Conservation (phyloP, 2,797 vertebrate genomes). For the Sternotherus odoratus region DNA sequence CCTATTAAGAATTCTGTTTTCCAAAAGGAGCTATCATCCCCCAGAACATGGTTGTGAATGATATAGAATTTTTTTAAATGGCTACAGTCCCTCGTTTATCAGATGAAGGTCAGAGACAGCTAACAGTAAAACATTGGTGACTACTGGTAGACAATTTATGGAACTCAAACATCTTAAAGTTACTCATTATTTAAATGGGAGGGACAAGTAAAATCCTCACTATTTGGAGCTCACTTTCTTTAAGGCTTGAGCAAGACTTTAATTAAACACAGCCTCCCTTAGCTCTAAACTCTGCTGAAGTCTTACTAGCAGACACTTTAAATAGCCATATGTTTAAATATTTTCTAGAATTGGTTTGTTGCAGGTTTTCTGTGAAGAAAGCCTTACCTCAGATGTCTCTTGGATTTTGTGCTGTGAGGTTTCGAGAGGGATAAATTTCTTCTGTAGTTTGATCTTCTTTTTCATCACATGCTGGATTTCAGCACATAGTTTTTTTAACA, state of each 20-base stretch:
- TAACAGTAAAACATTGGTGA: conserved; percentile 56
- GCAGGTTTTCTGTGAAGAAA: conserved; percentile 34
- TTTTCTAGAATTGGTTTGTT: background rate
- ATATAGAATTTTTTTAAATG: conserved; percentile 50
- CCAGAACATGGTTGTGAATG: conserved; percentile 59
- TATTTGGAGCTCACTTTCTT: conserved; percentile 17
- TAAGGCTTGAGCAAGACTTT: conserved; percentile 49
- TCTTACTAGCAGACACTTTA: background rate
- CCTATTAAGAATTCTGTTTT: conserved; percentile 66
- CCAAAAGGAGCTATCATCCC: conserved; percentile 30
- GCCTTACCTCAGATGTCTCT: conserved; percentile 62
- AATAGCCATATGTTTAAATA: background rate
- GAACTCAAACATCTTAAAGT: conserved; percentile 56
- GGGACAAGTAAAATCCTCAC: conserved; percentile 4
- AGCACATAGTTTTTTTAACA: background rate
- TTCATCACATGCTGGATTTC: background rate
- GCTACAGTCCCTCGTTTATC: conserved; percentile 52
- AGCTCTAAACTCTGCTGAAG: conserved; percentile 4
- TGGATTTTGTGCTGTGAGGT: conserved; percentile 25
- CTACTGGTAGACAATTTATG: conserved; percentile 16
- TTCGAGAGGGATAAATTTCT: conserved; percentile 38
- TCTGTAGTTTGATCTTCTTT: conserved; percentile 35
- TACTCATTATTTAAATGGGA: conserved; percentile 23
- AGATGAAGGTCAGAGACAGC: conserved; percentile 53
- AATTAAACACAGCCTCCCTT: conserved; percentile 13